These are phyloP conservation scores for Fopius arisanus DNA, from an alignment of 1,140 invertebrate species.

Conservation along the genomic window DNA sequence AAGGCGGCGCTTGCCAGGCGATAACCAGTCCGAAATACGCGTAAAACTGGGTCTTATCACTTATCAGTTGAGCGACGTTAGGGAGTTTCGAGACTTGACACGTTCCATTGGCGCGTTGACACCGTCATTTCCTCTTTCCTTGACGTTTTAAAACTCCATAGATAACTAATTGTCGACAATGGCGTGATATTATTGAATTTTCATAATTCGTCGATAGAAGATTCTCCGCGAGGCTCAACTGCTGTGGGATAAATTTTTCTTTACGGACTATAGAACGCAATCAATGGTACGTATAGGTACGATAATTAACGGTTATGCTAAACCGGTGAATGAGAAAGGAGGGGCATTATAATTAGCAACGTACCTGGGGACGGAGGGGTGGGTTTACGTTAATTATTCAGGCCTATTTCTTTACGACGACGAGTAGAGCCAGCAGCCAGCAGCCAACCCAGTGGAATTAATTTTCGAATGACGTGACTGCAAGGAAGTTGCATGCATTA, in stretches of 20 bases:
- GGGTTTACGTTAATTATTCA: slow-evolving; percentile 52
- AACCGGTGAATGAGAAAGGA: slow-evolving; percentile 48
- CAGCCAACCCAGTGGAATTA: slow-evolving; percentile 46
- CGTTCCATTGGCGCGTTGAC: slow-evolving; percentile 6
- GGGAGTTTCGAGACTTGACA: background rate
- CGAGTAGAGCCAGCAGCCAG: slow-evolving; percentile 13
- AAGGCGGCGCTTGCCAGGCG: slow-evolving; percentile 36
- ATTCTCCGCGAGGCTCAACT: background rate
- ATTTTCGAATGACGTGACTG: slow-evolving; percentile 56
- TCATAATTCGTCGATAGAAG: background rate
- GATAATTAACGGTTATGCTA: slow-evolving; percentile 56
- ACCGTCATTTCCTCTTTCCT: background rate
- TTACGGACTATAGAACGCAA: background rate
- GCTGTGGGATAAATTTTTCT: background rate
- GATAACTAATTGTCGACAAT: background rate
- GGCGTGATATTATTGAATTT: background rate
- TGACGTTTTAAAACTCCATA: background rate
- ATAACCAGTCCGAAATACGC: slow-evolving; percentile 50
- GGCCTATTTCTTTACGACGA: slow-evolving; percentile 51
- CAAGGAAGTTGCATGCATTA: slow-evolving; percentile 52
- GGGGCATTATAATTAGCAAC: slow-evolving; percentile 50
- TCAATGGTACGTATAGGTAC: slow-evolving; percentile 26
- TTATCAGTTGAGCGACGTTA: background rate
- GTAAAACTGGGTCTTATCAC: slow-evolving; percentile 44
- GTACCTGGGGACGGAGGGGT: background rate